These are phyloP conservation scores for Chelon labrosus DNA, from an alignment of 2,797 vertebrate genomes.

Conservation along the genomic window DNA sequence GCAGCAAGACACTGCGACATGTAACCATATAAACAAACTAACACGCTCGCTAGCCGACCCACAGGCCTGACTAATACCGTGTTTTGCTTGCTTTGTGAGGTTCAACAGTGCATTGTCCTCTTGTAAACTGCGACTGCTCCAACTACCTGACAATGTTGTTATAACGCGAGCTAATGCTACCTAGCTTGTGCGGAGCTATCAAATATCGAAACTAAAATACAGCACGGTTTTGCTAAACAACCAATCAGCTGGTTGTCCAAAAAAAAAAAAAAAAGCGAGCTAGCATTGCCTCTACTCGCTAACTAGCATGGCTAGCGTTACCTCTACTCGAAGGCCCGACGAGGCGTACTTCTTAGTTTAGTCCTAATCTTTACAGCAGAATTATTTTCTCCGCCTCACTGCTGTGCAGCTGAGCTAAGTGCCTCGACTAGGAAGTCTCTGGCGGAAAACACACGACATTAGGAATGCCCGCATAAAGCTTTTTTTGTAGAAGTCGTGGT, in stretches of 20 bases:
- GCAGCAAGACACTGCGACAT: not conserved
- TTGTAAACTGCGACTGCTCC: conserved; percentile 12
- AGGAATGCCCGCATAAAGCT: conserved; percentile 41
- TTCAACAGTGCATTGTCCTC: conserved; percentile 1
- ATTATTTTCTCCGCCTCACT: conserved; percentile 56
- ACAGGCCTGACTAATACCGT: conserved; percentile 39
- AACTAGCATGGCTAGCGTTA: conserved; percentile 73
- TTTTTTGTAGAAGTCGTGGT: conserved; percentile 16
- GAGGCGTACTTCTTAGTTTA: conserved; percentile 75
- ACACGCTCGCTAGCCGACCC: conserved; percentile 14
- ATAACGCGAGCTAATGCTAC: conserved; percentile 24
- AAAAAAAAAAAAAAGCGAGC: not conserved
- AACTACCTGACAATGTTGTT: not conserved
- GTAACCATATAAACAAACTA: conserved; percentile 5
- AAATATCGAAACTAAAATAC: conserved; percentile 29
- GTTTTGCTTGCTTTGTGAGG: conserved; percentile 5
- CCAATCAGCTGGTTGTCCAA: conserved; percentile 37
- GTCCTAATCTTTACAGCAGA: conserved; percentile 80
- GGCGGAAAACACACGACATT: conserved; percentile 63
- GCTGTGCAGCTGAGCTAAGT: conserved; percentile 53
- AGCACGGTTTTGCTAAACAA: not conserved
- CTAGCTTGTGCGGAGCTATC: conserved; percentile 12
- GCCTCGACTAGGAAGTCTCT: conserved; percentile 39
- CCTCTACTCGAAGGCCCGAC: conserved; percentile 81
- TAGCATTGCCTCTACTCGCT: conserved; percentile 38